Conservation (phyloP, 2,888 invertebrate genomes). For the Pseudanteris insignis region DNA sequence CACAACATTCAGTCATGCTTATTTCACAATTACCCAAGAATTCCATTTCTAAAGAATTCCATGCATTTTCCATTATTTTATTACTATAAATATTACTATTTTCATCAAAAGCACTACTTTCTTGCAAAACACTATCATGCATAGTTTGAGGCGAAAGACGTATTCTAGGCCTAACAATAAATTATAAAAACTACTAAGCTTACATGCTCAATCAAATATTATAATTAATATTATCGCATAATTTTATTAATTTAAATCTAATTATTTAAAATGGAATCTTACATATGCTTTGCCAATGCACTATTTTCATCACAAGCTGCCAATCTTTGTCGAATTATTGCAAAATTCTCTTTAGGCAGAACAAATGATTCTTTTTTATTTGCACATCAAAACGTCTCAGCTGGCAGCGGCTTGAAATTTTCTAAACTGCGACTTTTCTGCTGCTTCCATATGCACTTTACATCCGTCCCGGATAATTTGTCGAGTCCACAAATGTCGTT, state of each 20-base stretch:
- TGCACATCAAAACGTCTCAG: too few species aligned
- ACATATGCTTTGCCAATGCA: slow-evolving; percentile 9
- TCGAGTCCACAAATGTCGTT: too few species aligned
- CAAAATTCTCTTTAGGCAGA: slow-evolving; percentile 2
- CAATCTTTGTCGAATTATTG: slow-evolving; percentile 5
- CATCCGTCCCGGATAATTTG: too few species aligned
- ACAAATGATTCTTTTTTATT: too few species aligned
- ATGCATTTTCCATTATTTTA: slow-evolving; percentile 1
- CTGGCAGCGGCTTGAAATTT: too few species aligned
- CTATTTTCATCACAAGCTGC: slow-evolving; percentile 9
- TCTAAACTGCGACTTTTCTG: too few species aligned
- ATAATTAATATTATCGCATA: too few species aligned
- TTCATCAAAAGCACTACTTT: neutral
- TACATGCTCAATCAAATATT: neutral
- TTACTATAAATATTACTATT: neutral
- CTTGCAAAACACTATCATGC: neutral
- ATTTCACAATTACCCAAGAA: neutral
- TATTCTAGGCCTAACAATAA: neutral
- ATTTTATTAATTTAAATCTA: too few species aligned
- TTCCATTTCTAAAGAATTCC: neutral
- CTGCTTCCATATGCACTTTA: too few species aligned
- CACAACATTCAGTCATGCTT: neutral
- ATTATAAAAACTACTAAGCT: slow-evolving; percentile 1
- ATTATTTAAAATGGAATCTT: too few species aligned
- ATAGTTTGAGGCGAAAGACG: neutral